Evolutionary conservation across 37 sponge, comb jelly and placozoan species (phyloP), one percentile per base, ranked within the genome.

Genomic region (Diacarnus erythraeanus): DNA sequence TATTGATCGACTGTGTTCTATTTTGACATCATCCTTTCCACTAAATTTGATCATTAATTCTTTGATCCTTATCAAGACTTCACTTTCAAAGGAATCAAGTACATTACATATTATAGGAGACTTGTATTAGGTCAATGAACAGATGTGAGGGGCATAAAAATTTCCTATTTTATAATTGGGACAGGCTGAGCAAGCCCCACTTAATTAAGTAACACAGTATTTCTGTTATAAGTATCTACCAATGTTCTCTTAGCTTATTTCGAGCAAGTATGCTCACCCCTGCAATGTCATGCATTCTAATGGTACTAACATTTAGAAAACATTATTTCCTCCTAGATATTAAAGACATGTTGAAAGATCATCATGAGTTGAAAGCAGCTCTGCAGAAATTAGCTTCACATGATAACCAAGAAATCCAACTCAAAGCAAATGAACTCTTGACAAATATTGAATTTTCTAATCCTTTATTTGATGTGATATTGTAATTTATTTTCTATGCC

Each of bases 341-440:
- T 18, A 65, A 65, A 10, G 34, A 26, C 31, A 34, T 30, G 33
- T 65, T 65, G 66, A 5, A 17, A 31, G 2, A 25, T 25, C 9
- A 35, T 31, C 3, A 3, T 65, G 66, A 26, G 15, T 26, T 65
- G 10, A 65, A 31, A 65, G 34, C 27, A 30, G 34, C 31, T 65
- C 30, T 65, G 9, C 30, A 30, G 2, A 30, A 35, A 65, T 65
- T 31, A 34, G 34, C 17, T 5, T 65, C 34, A 8, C 33, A 65
- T 65, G 34, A 30, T 30, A 65, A 65, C 9, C 5, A 65, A 31
- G 31, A 30, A 17, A 65, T 65, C 33, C 66, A 65, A 65, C 5
- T 31, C 9, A 65, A 65, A 10, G 66, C 66, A 26, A 65, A 65
- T 34, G 66, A 65, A 65, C 33, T 65, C 34, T 65, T 65, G 31